Conservation (phyloP, 2,113 vertebrate genomes). For the Psittacara wagleri region DNA sequence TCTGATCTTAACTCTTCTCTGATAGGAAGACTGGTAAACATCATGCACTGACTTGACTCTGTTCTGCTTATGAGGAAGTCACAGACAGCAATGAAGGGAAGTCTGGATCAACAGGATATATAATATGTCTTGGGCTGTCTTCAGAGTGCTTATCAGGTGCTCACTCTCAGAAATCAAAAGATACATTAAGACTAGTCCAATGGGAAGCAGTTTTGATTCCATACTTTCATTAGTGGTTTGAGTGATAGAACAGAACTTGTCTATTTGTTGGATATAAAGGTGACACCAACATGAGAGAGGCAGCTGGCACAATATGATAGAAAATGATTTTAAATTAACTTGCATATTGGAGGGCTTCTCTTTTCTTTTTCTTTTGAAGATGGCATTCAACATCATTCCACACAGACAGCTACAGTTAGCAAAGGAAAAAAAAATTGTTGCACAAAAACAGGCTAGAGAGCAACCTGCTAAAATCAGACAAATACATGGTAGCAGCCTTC, state of each 20-base stretch:
- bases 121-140: neutral
- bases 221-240: neutral
- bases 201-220: neutral
- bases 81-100: neutral
- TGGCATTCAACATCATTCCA: neutral
- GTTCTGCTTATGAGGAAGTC: neutral
- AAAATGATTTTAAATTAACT: neutral
- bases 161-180: neutral
- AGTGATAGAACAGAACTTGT: neutral
- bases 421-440: neutral
- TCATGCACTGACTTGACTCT: neutral
- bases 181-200: neutral
- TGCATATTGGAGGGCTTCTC: accelerated
- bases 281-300: neutral
- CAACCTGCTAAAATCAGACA: neutral
- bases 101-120: neutral
- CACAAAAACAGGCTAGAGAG: neutral
- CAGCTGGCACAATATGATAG: neutral
- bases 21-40: neutral
- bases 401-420: neutral
- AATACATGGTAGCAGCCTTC: neutral
- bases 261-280: neutral
- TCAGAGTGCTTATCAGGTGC: neutral
- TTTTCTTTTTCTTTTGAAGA: neutral
- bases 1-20: neutral